Percentiles rank a stretch among this genome's conserved stretches.
Conservation (phyloP, 2,888 invertebrate species). For the Tetranychus piercei region DNA sequence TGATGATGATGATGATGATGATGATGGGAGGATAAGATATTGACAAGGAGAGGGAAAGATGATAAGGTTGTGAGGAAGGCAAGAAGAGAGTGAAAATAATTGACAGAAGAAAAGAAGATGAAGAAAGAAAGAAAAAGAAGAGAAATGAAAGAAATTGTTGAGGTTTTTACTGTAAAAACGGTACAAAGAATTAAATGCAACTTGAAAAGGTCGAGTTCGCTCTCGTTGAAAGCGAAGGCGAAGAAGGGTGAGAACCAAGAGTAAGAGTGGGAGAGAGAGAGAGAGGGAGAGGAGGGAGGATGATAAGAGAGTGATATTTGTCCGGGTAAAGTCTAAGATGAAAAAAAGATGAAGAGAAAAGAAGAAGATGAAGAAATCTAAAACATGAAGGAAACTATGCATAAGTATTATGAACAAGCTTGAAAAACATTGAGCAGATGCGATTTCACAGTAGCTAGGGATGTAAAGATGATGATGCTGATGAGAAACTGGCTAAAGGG, state of each 20-base stretch:
- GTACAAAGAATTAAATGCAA: not conserved
- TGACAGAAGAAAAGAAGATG: not conserved
- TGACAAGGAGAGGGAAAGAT: not conserved
- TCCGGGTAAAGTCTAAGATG: too few species aligned
- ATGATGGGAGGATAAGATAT: not conserved
- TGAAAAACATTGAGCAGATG: not conserved
- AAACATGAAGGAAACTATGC: not conserved
- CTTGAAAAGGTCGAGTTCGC: not conserved
- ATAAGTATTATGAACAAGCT: not conserved
- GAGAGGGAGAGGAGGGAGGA: slow-evolving; percentile 1
- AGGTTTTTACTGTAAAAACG: not conserved
- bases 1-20: not conserved
- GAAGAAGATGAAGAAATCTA: too few species aligned
- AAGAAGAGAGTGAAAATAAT: slow-evolving; percentile 6
- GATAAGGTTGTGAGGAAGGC: not conserved
- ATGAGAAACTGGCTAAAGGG: not conserved
- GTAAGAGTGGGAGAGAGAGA: not conserved
- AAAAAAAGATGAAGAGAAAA: too few species aligned
- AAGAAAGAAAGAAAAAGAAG: not conserved
- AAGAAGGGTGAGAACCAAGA: slow-evolving; percentile 12
- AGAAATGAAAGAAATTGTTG: not conserved
- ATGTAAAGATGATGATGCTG: not conserved
- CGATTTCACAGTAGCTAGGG: not conserved
- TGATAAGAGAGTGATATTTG: not conserved
- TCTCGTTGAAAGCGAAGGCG: not conserved